Conservation (phyloP, 2,797 vertebrate species). For the Chaetodon trifasciatus region DNA sequence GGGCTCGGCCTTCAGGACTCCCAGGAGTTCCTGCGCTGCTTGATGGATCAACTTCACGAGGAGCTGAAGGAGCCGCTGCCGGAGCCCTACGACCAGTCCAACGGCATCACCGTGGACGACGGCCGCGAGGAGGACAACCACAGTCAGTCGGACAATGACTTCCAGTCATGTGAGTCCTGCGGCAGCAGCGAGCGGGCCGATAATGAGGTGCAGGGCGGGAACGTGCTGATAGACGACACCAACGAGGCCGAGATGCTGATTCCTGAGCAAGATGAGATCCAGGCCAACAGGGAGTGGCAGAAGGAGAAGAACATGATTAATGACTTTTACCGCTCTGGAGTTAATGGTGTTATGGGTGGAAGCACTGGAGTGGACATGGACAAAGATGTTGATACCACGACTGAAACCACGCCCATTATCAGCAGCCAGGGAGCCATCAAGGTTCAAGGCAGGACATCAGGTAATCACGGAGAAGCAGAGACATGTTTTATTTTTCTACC, state of each 20-base stretch:
- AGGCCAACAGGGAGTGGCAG: slow-evolving; percentile 92
- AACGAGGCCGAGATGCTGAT: slow-evolving; percentile 95
- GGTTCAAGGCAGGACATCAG: slow-evolving; percentile 91
- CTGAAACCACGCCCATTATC: slow-evolving; percentile 86
- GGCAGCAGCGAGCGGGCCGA: slow-evolving; percentile 91
- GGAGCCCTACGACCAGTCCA: slow-evolving; percentile 88
- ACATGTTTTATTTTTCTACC: not conserved
- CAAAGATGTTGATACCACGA: slow-evolving; percentile 90
- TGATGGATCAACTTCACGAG: slow-evolving; percentile 99
- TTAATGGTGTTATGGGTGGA: slow-evolving; percentile 67
- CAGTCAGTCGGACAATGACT: slow-evolving; percentile 92
- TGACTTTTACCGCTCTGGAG: slow-evolving; percentile 87
- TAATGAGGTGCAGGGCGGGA: slow-evolving; percentile 82
- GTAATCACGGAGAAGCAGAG: slow-evolving; percentile 69
- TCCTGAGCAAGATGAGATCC: slow-evolving; percentile 89
- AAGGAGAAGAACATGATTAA: slow-evolving; percentile 93
- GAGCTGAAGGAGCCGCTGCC: slow-evolving; percentile 93
- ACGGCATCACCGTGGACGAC: slow-evolving; percentile 74
- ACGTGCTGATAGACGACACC: slow-evolving; percentile 79
- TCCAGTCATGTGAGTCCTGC: slow-evolving; percentile 96
- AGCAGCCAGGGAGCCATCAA: slow-evolving; percentile 95
- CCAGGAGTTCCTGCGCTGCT: slow-evolving; percentile 97
- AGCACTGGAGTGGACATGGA: slow-evolving; percentile 89
- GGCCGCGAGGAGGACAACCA: slow-evolving; percentile 89
- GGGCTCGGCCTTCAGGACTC: slow-evolving; percentile 88